phyloP scores from a whole-genome alignment of 2,888 invertebrate species.

The Noctua comes region DNA sequence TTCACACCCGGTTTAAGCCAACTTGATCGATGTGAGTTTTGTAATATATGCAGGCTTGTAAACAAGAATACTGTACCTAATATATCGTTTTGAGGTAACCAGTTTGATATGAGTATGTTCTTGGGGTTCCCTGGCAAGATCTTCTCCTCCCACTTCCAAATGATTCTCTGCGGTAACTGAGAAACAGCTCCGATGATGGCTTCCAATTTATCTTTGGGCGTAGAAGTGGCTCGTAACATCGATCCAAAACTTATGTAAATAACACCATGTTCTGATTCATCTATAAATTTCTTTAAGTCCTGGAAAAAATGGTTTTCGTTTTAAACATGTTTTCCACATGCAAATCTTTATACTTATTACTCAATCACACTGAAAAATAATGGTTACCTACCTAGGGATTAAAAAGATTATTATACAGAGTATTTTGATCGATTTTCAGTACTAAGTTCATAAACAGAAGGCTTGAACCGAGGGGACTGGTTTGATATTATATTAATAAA shows the following conservation, averaged over 20 bases:
- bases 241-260: conserved; percentile 95
- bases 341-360: neutral
- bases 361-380: neutral
- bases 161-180: conserved; percentile 91
- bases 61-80: conserved; percentile 84
- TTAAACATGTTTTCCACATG: neutral
- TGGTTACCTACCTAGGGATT: no score
- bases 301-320: conserved; percentile 71
- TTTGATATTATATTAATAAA: neutral
- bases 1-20: neutral
- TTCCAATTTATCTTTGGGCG: conserved; percentile 90
- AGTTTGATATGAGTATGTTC: conserved; percentile 91
- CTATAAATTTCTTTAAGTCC: conserved; percentile 92
- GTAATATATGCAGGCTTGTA: neutral
- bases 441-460: neutral
- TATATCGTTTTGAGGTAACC: conserved; percentile 93
- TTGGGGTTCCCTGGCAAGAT: conserved; percentile 89
- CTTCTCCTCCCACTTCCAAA: conserved; percentile 94
- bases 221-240: conserved; percentile 91
- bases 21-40: neutral
- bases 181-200: conserved; percentile 91
- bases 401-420: neutral
- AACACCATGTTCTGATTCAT: conserved; percentile 92
- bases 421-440: neutral
- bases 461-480: neutral